These are phyloP conservation scores for Pristionchus fissidentatus DNA, from an alignment of 2,888 invertebrate species.

Conservation along the genomic window DNA sequence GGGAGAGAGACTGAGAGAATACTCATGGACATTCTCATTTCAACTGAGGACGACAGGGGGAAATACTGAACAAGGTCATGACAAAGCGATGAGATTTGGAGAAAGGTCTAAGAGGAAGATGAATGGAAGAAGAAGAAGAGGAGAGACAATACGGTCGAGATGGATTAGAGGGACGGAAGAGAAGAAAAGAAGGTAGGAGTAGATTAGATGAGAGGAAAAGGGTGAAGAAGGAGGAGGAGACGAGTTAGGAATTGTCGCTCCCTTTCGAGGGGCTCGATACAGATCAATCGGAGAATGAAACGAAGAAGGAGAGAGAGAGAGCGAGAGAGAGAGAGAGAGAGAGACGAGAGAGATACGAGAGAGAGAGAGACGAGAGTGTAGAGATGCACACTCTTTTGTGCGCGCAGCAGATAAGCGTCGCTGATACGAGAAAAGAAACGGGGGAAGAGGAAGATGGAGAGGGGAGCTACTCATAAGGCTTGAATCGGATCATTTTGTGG, in stretches of 20 bases:
- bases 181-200: not conserved
- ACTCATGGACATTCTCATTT: not conserved
- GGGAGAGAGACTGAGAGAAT: not conserved
- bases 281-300: slow-evolving; percentile 11
- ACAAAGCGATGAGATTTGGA: slow-evolving; percentile 33
- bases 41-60: not conserved
- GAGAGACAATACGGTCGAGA: slow-evolving; percentile 5
- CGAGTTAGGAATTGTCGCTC: slow-evolving; percentile 36
- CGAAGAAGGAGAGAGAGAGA: slow-evolving; percentile 4
- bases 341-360: not conserved
- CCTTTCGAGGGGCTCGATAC: slow-evolving; percentile 40
- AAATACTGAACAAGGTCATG: slow-evolving; percentile 30
- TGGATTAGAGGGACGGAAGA: not conserved
- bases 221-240: not conserved
- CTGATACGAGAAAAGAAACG: not conserved
- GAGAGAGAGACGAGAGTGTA: not conserved
- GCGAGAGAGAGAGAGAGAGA: not conserved
- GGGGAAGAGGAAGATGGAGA: not conserved
- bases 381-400: not conserved
- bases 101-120: slow-evolving; percentile 31
- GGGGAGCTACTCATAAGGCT: slow-evolving; percentile 42
- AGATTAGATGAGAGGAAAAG: not conserved
- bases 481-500: slow-evolving; percentile 38
- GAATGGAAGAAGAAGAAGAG: slow-evolving; percentile 18
- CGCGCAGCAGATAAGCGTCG: too few species aligned